These are phyloP conservation scores for Coregonus sp. DNA, from an alignment of 2,797 vertebrate species.

Conservation along the genomic window DNA sequence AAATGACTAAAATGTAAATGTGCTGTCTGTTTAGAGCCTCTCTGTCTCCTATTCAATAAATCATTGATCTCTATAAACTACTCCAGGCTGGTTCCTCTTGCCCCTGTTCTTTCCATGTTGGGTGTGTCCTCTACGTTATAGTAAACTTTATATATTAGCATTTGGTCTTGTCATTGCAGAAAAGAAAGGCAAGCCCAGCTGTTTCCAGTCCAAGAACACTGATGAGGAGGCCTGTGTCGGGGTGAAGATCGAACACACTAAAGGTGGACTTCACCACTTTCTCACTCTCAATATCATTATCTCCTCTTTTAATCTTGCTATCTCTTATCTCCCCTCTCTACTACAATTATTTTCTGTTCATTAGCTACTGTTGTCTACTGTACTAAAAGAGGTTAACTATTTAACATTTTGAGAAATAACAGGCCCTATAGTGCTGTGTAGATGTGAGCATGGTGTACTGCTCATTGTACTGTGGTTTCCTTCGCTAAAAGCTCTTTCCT, in stretches of 20 bases:
- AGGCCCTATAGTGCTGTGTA: neutral
- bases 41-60: constrained; percentile 22
- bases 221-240: constrained; percentile 73
- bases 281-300: neutral
- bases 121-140: neutral
- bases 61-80: constrained; percentile 22
- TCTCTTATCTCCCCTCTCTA: neutral
- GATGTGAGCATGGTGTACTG: neutral
- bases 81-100: constrained; percentile 11
- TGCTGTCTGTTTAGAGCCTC: too few species aligned
- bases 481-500: neutral
- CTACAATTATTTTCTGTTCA: neutral
- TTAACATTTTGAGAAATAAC: neutral
- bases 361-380: neutral
- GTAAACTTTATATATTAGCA: neutral
- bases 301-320: neutral
- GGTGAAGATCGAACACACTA: constrained; percentile 72
- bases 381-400: neutral
- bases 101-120: too few species aligned
- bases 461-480: neutral
- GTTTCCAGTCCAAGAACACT: constrained; percentile 58
- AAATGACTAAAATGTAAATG: too few species aligned
- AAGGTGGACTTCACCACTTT: constrained; percentile 53
- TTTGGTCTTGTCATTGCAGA: constrained; percentile 61
- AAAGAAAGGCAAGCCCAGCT: constrained; percentile 60